Evolutionary conservation across 1,140 invertebrate species (phyloP), one percentile per base, ranked within the genome.

Genomic region (Drosophila kohkoa): DNA sequence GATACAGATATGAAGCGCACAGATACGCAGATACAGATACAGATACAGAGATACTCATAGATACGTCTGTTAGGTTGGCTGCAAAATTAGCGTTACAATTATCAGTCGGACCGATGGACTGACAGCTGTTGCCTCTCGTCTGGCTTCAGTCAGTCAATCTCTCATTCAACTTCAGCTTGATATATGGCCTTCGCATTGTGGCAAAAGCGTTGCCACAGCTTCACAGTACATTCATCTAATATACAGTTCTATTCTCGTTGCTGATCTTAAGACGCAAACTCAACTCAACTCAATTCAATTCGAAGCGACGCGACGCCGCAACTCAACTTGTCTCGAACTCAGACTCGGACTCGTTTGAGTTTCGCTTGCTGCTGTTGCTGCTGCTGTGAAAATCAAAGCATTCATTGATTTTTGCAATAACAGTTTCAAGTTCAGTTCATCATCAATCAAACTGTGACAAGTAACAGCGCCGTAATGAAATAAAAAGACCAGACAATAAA

Each of bases 401-500:
- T 78, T 80, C 75, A 79, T 88, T 82, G 81, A 78, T 79, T 86
- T 85, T 66, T 70, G 63, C 79, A 66, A 68, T 46, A 79, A 70
- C 72, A 76, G 67, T 87, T 74, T 89, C 85, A 88, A 89, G 85
- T 88, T 89, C 85, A 88, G 81, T 88, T 85, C 68, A 81, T 85
- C 81, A 88, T 88, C 81, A 88, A 88, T 88, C 83, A 88, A 74
- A 55, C 68, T 55, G 55, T 80, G 83, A 89, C 83, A 87, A 77
- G 43, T 73, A 68, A 62, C 41, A 43, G 41, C 41, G 41, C n/a
- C 7, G 35, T 13, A 41, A 41, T 25, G 20, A 25, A 25, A 3
- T 25, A 41, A 41, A n/a, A 10, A 41, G 38, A 38, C 20, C 6
- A 8, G 30, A 10, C 46, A 3, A 59, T 60, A 16, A 30, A 64